A percentile compares a stretch with the other conserved stretches of the same genome.
Evolutionary conservation across 2,888 invertebrate genomes (phyloP).

Genomic region (Caenorhabditis virilis): DNA sequence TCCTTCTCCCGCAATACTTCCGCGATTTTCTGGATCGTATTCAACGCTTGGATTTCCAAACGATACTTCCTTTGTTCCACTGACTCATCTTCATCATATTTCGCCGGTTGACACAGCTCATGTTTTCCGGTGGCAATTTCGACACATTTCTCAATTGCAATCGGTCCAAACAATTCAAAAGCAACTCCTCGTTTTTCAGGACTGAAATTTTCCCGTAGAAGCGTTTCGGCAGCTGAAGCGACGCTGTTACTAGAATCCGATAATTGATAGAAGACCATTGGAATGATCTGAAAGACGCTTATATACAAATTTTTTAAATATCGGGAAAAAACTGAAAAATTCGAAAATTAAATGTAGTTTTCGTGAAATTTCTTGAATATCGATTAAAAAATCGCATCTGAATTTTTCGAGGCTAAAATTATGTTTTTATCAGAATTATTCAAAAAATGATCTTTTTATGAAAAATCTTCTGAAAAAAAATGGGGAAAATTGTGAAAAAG

Average conservation of each 20-base stretch:
- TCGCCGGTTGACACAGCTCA: slow-evolving; percentile 8
- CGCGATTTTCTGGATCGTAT: slow-evolving; percentile 5
- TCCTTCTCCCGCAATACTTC: slow-evolving; percentile 1
- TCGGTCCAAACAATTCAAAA: slow-evolving; percentile 26
- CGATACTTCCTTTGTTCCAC: slow-evolving; percentile 18
- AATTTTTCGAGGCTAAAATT: too few relatives aligned
- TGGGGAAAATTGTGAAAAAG: too few relatives aligned
- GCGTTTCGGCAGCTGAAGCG: slow-evolving; percentile 21
- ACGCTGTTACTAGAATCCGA: slow-evolving; percentile 36
- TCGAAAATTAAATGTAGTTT: too few relatives aligned
- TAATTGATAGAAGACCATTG: slow-evolving; percentile 35
- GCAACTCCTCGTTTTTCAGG: slow-evolving; percentile 39
- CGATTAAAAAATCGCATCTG: too few relatives aligned
- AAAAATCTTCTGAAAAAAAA: too few relatives aligned
- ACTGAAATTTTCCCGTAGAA: slow-evolving; percentile 49
- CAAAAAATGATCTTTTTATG: too few relatives aligned
- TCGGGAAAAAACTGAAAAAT: too few relatives aligned
- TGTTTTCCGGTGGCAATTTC: slow-evolving; percentile 8
- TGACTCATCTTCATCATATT: slow-evolving; percentile 29
- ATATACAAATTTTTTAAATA: too few relatives aligned
- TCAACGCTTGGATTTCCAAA: slow-evolving; percentile 20
- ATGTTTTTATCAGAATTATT: too few relatives aligned
- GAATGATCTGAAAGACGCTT: too few relatives aligned
- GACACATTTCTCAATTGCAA: slow-evolving; percentile 26
- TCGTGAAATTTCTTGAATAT: too few relatives aligned